Conservation (phyloP, 1,140 invertebrate species). For the Archegozetes longisetosus region DNA sequence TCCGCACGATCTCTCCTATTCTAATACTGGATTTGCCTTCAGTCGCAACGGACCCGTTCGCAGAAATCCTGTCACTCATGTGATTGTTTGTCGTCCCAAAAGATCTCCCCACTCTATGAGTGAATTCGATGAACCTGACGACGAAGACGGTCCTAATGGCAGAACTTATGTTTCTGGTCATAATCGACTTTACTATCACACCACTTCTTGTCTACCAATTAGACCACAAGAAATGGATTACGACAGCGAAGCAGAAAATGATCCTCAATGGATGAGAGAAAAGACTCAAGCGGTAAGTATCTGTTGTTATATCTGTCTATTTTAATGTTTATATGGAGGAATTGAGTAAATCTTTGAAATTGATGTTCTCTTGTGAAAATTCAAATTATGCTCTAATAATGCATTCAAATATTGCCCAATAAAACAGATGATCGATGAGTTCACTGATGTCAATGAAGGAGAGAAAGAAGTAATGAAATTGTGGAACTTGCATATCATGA, state of each 20-base stretch:
- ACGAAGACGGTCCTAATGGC: background rate
- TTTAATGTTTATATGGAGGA: slow-evolving; percentile 1
- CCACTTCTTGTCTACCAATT: slow-evolving; percentile 77
- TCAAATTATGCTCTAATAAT: background rate
- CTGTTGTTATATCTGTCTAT: slow-evolving; percentile 4
- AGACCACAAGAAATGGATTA: slow-evolving; percentile 83
- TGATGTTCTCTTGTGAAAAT: background rate
- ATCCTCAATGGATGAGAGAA: slow-evolving; percentile 79
- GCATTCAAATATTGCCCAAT: slow-evolving; percentile 22
- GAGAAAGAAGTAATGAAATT: slow-evolving; percentile 97
- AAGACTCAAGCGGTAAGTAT: slow-evolving; percentile 47
- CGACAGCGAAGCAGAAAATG: slow-evolving; percentile 84
- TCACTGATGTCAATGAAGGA: slow-evolving; percentile 94
- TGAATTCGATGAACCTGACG: background rate
- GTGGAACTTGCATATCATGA: slow-evolving; percentile 96
- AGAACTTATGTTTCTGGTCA: slow-evolving; percentile 6
- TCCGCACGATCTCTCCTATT: slow-evolving; percentile 65
- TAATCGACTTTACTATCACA: slow-evolving; percentile 75
- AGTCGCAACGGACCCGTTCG: slow-evolving; percentile 64
- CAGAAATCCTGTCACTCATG: slow-evolving; percentile 66
- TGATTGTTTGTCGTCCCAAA: slow-evolving; percentile 53
- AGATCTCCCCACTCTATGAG: background rate
- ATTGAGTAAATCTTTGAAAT: background rate
- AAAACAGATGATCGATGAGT: slow-evolving; percentile 91
- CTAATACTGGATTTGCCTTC: slow-evolving; percentile 44